Evolutionary conservation across 2,113 vertebrate species (phyloP), one percentile per base, ranked within the genome.

Genomic region (Pluvianellus socialis): DNA sequence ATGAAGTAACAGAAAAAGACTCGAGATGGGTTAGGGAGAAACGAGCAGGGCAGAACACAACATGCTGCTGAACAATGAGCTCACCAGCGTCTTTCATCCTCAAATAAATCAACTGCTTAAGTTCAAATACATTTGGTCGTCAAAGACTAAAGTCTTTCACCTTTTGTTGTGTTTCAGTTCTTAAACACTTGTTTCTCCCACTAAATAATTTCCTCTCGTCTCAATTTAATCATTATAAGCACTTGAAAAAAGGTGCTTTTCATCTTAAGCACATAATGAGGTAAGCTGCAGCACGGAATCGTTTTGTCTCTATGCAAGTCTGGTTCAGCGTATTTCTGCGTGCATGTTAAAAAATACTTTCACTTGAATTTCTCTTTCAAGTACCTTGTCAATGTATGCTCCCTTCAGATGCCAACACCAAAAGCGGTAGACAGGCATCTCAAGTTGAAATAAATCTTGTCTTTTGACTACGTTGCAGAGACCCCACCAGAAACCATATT

Each of bases 241-340:
- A 86, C 83, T 96, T 77, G 75, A 79, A 58, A 42, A 58, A 61
- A 81, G 90, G 77, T 50, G 83, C 52, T 80, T 96, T 90, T 92
- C 91, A 81, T 89, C 70, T 91, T 35, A 56, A 86, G 73, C 73
- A 92, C n/a, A 58, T 92, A 93, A 88, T 63, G 65, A 95, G 56
- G 86, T 42, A 79, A 82, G n/a, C 67, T 65, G 53, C 53, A 53
- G 27, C 61, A 85, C 10, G 22, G 56, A 89, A 49, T 53, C 17
- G 23, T 72, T 87, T 42, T 70, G 68, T 72, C 72, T 50, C 67
- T 38, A 1, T 9, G 4, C 45, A 79, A 79, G 44, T 15, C 49
- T 68, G 47, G 17, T 56, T 80, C 42, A 32, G 75, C 52, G 27
- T n/a, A 66, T 62, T 90, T 66, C 45, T 49, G 15, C 2, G 9